Evolutionary conservation across 2,888 invertebrate species (phyloP), one percentile per base, ranked within the genome.

Genomic region (Hypselothyrea guttata): DNA sequence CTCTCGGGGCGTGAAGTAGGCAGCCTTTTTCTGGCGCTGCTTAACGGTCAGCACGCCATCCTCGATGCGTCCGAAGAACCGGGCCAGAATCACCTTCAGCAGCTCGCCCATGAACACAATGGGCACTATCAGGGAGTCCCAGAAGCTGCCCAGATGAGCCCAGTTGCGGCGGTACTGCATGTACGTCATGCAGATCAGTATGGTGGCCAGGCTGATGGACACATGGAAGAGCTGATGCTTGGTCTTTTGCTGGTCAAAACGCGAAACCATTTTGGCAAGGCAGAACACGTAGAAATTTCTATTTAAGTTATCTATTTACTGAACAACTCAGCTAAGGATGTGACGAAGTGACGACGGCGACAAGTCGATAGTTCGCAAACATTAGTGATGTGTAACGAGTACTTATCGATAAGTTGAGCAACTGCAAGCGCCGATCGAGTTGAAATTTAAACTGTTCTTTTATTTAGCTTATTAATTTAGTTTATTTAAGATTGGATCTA

Each of bases 161-260:
- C 89, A 90, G 35, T 88, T 88, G 4, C 82, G 81, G 13, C 83
- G 86, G 41, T 84, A 87, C 44, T 90, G 89, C 81, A 89, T 86
- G 46, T 90, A 89, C 1, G 88, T 84, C 88, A 90, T 88, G 65
- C 90, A 89, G 22, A 88, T 81, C 9, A 90, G 69, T 30, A 90
- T 86, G 1, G 88, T 87, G n/a, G 86, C 87, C 44, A 90, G 69
- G 45, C 88, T 89, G 12, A 90, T 86, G 12, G 89, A 89, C 9
- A 89, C 74, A 64, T 90, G 89, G 58, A 90, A 88, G 28, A 90
- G 83, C 71, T 90, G 89, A 60, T 90, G 90, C 54, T 90, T 90
- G 37, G 88, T 88, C 67, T 89, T 90, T 46, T 86, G 86, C 40
- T 88, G 87, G 82, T 89, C 89, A 37, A 89, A 90, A 69, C 88